These are phyloP conservation scores for Pseudochaenichthys georgianus DNA, from an alignment of 2,797 vertebrate genomes.

Conservation along the genomic window DNA sequence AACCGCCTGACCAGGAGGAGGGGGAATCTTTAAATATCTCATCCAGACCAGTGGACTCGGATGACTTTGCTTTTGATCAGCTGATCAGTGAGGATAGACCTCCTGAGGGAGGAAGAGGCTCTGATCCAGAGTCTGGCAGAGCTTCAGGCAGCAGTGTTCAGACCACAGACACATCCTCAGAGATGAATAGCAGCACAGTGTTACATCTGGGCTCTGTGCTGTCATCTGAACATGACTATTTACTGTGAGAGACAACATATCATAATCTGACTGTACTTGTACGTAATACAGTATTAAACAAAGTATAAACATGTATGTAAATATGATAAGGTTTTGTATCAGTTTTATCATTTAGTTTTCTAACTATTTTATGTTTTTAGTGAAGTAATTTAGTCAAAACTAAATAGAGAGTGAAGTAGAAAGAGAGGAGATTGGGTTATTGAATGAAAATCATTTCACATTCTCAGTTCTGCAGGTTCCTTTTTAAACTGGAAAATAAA, in stretches of 20 bases:
- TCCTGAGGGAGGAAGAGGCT: conserved; percentile 18
- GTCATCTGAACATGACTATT: conserved; percentile 76
- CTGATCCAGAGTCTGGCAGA: conserved; percentile 24
- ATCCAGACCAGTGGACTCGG: conserved; percentile 45
- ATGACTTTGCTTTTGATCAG: conserved; percentile 55
- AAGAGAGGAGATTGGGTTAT: neutral
- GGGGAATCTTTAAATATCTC: conserved; percentile 52
- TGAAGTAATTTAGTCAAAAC: conserved; percentile 7
- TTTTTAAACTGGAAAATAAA: conserved; percentile 26
- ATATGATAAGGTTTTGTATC: neutral
- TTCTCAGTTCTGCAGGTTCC: neutral
- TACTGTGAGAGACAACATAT: conserved; percentile 65
- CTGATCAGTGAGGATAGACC: conserved; percentile 24
- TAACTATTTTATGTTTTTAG: conserved; percentile 7
- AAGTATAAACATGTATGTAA: conserved; percentile 13
- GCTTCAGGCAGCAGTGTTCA: conserved; percentile 12
- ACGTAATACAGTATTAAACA: neutral
- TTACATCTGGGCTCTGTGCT: conserved; percentile 81
- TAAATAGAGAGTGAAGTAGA: neutral
- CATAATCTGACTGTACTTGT: neutral
- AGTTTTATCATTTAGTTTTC: conserved; percentile 21
- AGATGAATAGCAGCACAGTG: conserved; percentile 45
- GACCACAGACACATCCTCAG: conserved; percentile 7
- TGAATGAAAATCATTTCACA: neutral
- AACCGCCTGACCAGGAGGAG: conserved; percentile 69